These are phyloP conservation scores for Sebastes dallii DNA, from an alignment of 2,797 vertebrate species.

Conservation along the genomic window DNA sequence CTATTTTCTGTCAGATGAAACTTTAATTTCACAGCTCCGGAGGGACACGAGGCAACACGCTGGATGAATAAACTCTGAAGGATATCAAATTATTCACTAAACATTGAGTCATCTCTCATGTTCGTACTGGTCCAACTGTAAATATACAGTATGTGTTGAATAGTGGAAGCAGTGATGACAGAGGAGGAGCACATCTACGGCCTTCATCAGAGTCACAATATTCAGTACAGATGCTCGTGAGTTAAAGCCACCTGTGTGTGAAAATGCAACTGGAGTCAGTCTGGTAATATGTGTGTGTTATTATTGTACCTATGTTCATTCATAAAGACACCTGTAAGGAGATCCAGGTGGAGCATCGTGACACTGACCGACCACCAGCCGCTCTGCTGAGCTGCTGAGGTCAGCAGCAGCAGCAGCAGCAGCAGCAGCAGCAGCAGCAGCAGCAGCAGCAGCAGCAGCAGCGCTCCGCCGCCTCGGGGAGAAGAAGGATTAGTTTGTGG, in stretches of 20 bases:
- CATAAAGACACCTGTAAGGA: not conserved
- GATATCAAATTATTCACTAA: not conserved
- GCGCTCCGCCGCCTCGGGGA: not conserved
- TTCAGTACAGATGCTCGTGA: no score
- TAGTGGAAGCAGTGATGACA: not conserved
- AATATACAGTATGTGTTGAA: not conserved
- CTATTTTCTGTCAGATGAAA: not conserved
- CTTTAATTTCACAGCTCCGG: not conserved
- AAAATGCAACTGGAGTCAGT: not conserved
- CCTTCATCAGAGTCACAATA: no score
- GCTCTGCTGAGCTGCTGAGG: slow-evolving; percentile 10
- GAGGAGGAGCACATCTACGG: not conserved
- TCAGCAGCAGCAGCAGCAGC: not conserved
- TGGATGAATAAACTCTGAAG: not conserved
- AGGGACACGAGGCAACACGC: not conserved
- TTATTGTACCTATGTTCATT: not conserved
- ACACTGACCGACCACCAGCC: not conserved
- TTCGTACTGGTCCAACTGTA: not conserved
- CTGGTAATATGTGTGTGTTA: not conserved
- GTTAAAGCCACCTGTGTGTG: not conserved
- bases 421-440: no score
- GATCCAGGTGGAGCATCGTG: not conserved
- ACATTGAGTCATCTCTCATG: not conserved
- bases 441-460: no score
- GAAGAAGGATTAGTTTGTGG: slow-evolving; percentile 22